Evolutionary conservation across 2,113 vertebrate species (phyloP).

Genomic region (Antechinus stuartii): DNA sequence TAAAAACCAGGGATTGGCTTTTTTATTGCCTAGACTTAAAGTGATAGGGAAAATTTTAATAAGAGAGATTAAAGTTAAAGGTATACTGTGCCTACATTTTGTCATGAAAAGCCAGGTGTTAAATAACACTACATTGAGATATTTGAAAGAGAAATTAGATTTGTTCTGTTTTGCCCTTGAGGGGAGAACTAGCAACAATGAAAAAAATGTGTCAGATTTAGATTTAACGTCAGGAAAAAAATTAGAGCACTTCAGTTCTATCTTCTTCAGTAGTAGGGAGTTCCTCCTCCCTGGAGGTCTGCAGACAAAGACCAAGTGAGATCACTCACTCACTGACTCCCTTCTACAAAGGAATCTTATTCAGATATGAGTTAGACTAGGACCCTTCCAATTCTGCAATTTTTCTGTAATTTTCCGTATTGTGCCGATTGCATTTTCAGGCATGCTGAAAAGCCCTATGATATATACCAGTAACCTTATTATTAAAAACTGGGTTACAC

Average conservation of each 20-base stretch:
- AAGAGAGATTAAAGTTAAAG: background rate
- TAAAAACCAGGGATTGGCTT: background rate
- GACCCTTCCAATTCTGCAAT: background rate
- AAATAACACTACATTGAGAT: background rate
- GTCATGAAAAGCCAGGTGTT: background rate
- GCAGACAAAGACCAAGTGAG: background rate
- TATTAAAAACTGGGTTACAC: background rate
- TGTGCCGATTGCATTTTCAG: background rate
- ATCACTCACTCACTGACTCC: background rate
- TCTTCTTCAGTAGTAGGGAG: no score
- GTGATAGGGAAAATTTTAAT: background rate
- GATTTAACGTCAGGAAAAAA: no score
- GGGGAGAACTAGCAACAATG: background rate
- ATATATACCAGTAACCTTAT: background rate
- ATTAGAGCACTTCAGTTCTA: no score
- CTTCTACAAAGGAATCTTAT: background rate
- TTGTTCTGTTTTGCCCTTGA: background rate
- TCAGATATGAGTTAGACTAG: background rate
- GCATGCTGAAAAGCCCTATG: background rate
- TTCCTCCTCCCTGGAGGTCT: background rate
- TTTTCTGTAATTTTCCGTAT: background rate
- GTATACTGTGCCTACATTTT: background rate
- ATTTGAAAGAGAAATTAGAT: background rate
- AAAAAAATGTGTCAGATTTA: background rate
- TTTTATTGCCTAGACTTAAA: background rate